Evolutionary conservation across 2,113 vertebrate genomes (phyloP).

Genomic region (Lepidothrix coronata): DNA sequence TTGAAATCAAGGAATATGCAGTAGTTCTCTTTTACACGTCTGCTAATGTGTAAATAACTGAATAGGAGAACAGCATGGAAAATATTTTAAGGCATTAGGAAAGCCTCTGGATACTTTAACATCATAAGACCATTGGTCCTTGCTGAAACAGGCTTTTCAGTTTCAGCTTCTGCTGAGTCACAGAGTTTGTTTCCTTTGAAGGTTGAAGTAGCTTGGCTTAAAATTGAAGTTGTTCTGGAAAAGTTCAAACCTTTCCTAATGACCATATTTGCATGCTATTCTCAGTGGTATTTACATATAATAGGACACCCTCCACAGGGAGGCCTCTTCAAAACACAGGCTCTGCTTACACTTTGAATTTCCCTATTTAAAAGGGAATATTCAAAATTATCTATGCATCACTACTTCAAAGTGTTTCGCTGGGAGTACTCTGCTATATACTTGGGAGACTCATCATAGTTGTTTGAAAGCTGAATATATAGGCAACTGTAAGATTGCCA

Average conservation of each 20-base stretch:
- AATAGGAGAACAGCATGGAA: slow-evolving; percentile 13
- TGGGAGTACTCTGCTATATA: slow-evolving; percentile 5
- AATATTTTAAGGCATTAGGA: slow-evolving; percentile 56
- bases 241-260: slow-evolving; percentile 33
- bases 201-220: neutral
- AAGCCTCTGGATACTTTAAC: neutral
- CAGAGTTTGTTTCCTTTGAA: slow-evolving; percentile 37
- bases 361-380: slow-evolving; percentile 24
- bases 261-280: slow-evolving; percentile 22
- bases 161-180: slow-evolving; percentile 40
- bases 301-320: neutral
- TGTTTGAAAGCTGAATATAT: slow-evolving; percentile 30
- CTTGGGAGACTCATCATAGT: slow-evolving; percentile 1
- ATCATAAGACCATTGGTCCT: neutral
- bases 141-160: slow-evolving; percentile 29
- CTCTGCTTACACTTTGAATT: slow-evolving; percentile 9
- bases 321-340: slow-evolving; percentile 28
- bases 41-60: neutral
- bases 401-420: slow-evolving; percentile 30
- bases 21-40: neutral
- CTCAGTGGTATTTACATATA: slow-evolving; percentile 21
- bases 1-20: neutral
- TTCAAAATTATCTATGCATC: slow-evolving; percentile 23
- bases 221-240: slow-evolving; percentile 27
- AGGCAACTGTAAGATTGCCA: neutral